Evolutionary conservation across 1,140 invertebrate species (phyloP).

Genomic region (Drosophila takahashii): DNA sequence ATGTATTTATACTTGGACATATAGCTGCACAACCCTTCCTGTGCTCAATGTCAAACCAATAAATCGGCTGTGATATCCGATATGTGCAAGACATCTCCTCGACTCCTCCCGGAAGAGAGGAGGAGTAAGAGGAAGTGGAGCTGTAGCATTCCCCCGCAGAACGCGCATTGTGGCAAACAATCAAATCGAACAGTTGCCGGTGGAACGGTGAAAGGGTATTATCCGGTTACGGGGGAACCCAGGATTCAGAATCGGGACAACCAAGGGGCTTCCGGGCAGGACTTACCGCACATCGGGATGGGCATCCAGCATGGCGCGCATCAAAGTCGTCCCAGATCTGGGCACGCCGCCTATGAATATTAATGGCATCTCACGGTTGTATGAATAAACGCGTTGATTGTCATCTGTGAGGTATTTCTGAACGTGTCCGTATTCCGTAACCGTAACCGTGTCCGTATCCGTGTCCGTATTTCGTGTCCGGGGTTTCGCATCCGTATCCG

Average conservation of each 20-base stretch:
- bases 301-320: slow-evolving; percentile 99
- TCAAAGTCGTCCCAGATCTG: slow-evolving; percentile 97
- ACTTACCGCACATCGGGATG: slow-evolving; percentile 96
- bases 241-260: background rate
- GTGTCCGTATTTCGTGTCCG: slow-evolving; percentile 9
- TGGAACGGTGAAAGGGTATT: slow-evolving; percentile 14
- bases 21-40: background rate
- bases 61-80: slow-evolving; percentile 8
- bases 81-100: slow-evolving; percentile 6
- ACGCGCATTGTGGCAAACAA: slow-evolving; percentile 35
- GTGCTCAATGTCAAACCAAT: slow-evolving; percentile 7
- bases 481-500: slow-evolving; percentile 20
- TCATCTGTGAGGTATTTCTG: slow-evolving; percentile 87
- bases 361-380: slow-evolving; percentile 94
- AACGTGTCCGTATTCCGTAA: slow-evolving; percentile 23
- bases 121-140: slow-evolving; percentile 1
- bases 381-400: slow-evolving; percentile 88
- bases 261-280: background rate
- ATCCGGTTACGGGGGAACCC: slow-evolving; percentile 21
- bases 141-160: slow-evolving; percentile 1
- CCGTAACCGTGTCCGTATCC: slow-evolving; percentile 6
- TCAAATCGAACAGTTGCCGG: slow-evolving; percentile 33
- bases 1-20: no score
- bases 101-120: background rate
- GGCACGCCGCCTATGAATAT: slow-evolving; percentile 99